Evolutionary conservation across 2,113 vertebrate genomes (phyloP), one percentile per base, ranked within the genome.

Genomic region (Pachycephala philippinensis): DNA sequence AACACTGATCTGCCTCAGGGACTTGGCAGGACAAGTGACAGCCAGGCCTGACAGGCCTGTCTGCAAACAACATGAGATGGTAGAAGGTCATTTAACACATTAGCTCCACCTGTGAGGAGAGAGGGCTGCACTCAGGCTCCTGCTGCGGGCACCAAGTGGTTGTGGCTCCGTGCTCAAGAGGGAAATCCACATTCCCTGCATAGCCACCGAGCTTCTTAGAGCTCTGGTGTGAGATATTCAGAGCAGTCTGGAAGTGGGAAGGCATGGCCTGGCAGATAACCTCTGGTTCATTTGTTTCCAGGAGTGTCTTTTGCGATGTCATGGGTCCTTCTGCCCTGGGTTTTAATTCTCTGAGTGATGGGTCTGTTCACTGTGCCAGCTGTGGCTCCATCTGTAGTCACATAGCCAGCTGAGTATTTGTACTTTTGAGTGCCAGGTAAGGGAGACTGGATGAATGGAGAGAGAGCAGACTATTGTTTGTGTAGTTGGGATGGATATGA

Each of bases 21-120:
- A 59, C n/a, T 31, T 52, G 69, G 72, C 81, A 91, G 81, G 66
- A 85, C 57, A 56, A 85, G 63, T 45, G 90, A 60, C 84, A 89
- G 66, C 35, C 60, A 40, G 40, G 42, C 5, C 49, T 86, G 84
- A 76, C 87, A 90, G 52, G 7, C 22, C 35, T 56, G 64, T 66
- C 81, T 89, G 70, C 64, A 66, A 80, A 70, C 47, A 63, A 26
- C 24, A 35, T 2, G 27, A 65, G 68, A 35, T 74, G 59, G 21
- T 30, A 15, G 49, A 75, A 91, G 37, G 74, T 89, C 84, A 35
- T 86, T 90, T 28, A 56, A 50, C 54, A 70, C 4, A 9, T 37
- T 12, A 23, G 6, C 35, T 89, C 56, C 40, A 52, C 52, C 35
- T 74, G 63, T 0, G 6, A 78, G 39, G 52, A 78, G 56, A 59